These are phyloP conservation scores for Gallinago nigripennis DNA, from an alignment of 2,797 vertebrate species.

Conservation along the genomic window DNA sequence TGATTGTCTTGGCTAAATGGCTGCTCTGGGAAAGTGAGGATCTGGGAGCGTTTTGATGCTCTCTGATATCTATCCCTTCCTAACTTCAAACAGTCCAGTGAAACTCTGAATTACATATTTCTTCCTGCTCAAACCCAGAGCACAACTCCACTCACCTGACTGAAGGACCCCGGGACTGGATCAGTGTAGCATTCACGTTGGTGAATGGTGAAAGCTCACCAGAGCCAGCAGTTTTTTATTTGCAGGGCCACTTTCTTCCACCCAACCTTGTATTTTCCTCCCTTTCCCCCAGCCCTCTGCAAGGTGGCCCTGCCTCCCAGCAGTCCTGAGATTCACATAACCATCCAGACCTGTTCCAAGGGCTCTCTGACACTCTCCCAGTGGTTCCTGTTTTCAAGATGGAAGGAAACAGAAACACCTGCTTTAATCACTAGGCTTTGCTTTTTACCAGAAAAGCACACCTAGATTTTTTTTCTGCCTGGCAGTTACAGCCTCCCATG, in stretches of 20 bases:
- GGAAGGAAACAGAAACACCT: background rate
- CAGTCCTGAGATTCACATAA: background rate
- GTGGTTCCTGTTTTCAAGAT: background rate
- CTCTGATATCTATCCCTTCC: background rate
- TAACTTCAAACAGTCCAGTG: background rate
- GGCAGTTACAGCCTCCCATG: background rate
- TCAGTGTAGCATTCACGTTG: background rate
- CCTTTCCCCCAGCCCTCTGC: background rate
- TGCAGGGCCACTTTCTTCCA: background rate
- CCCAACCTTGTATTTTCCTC: background rate
- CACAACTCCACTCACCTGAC: background rate
- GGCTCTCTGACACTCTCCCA: background rate
- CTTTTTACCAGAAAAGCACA: conserved; percentile 13
- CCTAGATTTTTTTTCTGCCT: background rate
- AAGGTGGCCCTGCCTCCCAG: background rate
- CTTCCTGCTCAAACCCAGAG: background rate
- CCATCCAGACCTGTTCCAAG: background rate
- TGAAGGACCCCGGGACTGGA: conserved; percentile 21
- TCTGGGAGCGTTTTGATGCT: background rate
- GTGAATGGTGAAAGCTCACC: background rate
- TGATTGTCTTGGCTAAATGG: conserved; percentile 35
- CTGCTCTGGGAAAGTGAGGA: conserved; percentile 6
- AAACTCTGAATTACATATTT: conserved; percentile 14
- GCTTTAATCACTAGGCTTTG: conserved; percentile 22
- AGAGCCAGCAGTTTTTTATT: background rate